Evolutionary conservation across 2,113 vertebrate species (phyloP).

Genomic region (Propithecus coquereli): DNA sequence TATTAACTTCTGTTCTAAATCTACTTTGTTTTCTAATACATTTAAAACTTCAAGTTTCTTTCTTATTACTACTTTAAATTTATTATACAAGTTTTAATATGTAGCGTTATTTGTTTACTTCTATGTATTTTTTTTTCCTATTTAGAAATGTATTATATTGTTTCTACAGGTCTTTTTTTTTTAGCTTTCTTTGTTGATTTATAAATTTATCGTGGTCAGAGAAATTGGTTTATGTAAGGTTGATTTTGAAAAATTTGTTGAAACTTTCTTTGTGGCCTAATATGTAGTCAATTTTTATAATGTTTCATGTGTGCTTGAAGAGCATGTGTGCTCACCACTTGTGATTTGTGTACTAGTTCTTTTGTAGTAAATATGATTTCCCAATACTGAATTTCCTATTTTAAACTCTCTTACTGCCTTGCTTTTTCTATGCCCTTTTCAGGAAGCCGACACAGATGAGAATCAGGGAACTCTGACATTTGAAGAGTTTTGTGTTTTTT

Average conservation of each 20-base stretch:
- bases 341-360: neutral
- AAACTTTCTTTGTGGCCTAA: neutral
- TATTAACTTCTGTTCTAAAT: neutral
- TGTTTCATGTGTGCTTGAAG: neutral
- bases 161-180: neutral
- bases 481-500: constrained; percentile 97
- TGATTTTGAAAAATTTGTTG: neutral
- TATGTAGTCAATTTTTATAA: neutral
- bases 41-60: neutral
- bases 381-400: neutral
- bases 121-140: neutral
- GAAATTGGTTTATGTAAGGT: neutral
- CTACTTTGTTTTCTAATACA: neutral
- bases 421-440: neutral
- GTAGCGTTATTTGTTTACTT: neutral
- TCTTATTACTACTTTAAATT: neutral
- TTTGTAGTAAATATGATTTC: neutral
- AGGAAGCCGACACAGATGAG: constrained; percentile 98
- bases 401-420: neutral
- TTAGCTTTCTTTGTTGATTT: constrained; percentile 28
- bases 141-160: neutral
- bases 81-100: neutral
- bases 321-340: neutral
- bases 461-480: constrained; percentile 96
- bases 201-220: neutral